Evolutionary conservation across 2,797 vertebrate species (phyloP).

Genomic region (Apodemus agrarius): DNA sequence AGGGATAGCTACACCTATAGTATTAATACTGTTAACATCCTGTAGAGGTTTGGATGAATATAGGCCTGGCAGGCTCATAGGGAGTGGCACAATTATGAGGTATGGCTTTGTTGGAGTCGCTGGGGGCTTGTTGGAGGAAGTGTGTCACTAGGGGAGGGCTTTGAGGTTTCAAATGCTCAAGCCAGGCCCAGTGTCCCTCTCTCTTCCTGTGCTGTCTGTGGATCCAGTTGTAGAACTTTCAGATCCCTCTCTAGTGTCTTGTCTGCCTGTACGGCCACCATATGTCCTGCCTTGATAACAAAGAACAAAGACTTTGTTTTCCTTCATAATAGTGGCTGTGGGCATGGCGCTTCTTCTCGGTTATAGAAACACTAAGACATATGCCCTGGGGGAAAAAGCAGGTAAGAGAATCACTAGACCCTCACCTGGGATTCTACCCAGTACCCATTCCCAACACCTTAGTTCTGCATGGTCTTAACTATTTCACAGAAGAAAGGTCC

Average conservation of each 20-base stretch:
- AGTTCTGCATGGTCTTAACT: neutral
- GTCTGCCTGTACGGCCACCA: neutral
- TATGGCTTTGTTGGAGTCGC: neutral
- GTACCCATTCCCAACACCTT: no score
- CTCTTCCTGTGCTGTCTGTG: neutral
- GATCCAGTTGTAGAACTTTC: neutral
- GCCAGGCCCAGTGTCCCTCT: neutral
- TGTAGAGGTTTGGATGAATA: neutral
- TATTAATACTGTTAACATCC: neutral
- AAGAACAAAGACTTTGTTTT: neutral
- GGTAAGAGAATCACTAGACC: neutral
- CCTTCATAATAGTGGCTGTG: neutral
- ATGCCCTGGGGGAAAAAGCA: neutral
- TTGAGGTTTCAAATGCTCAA: neutral
- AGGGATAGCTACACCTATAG: neutral
- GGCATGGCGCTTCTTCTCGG: neutral
- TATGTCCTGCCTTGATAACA: neutral
- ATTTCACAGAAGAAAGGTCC: neutral
- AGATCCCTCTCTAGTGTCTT: neutral
- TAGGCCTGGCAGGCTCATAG: neutral
- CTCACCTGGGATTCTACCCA: neutral
- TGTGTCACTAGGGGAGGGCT: neutral
- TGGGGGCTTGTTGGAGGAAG: neutral
- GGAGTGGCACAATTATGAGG: neutral
- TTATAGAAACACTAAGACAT: neutral